Evolutionary conservation across 2,797 vertebrate species (phyloP).

Genomic region (Cyclopterus lumpus): DNA sequence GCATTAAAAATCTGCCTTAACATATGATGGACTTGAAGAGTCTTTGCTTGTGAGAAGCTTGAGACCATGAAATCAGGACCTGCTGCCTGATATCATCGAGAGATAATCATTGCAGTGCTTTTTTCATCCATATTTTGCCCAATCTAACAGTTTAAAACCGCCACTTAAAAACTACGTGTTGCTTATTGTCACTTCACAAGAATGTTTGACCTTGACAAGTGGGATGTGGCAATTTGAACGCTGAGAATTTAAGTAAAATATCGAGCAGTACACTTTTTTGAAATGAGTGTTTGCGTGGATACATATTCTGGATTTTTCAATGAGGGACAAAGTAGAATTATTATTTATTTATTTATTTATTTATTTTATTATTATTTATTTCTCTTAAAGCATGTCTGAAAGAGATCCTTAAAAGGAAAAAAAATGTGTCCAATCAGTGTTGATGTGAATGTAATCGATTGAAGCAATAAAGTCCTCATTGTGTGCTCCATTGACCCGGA

Average conservation of each 20-base stretch:
- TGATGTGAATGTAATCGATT: no score
- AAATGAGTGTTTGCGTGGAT: not conserved
- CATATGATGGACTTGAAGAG: not conserved
- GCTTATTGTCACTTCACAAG: not conserved
- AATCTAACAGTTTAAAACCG: not conserved
- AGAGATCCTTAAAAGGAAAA: no score
- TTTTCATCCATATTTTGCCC: not conserved
- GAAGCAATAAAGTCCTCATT: no score
- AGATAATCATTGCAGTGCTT: not conserved
- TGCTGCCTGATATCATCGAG: not conserved
- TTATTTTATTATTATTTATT: not conserved
- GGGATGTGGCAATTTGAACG: not conserved
- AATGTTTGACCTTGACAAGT: not conserved
- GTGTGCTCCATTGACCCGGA: no score
- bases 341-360: not conserved
- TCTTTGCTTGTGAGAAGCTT: not conserved
- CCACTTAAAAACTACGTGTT: not conserved
- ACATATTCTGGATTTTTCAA: not conserved
- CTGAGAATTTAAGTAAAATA: not conserved
- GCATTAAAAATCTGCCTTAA: conserved; percentile 4
- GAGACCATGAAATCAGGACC: conserved; percentile 11
- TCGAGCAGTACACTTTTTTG: not conserved
- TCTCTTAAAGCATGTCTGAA: not conserved
- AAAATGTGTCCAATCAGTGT: no score
- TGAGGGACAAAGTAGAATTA: not conserved